phyloP scores from a whole-genome alignment of 2,888 invertebrate species.

The Hirtodrosophila duncani region DNA sequence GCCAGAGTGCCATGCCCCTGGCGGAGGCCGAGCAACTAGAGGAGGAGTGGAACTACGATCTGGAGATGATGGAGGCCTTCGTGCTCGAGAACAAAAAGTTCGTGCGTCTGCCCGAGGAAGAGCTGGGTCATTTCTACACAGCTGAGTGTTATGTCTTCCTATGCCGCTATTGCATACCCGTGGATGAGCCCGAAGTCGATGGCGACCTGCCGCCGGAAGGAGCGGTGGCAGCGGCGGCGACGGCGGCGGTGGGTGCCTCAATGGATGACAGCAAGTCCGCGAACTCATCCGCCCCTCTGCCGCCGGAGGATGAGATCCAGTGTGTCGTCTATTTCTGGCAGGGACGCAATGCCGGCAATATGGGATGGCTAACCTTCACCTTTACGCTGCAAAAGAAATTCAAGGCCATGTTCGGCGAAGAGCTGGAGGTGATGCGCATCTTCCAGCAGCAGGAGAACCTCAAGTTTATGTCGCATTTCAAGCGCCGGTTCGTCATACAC shows the following conservation, averaged over 20 bases:
- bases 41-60: conserved; percentile 98
- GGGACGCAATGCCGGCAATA: conserved; percentile 96
- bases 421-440: conserved; percentile 95
- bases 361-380: conserved; percentile 99
- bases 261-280: conserved; percentile 59
- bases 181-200: conserved; percentile 82
- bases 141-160: conserved; percentile 98
- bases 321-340: conserved; percentile 99
- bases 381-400: conserved; percentile 96
- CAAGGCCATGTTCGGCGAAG: conserved; percentile 91
- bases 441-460: conserved; percentile 99
- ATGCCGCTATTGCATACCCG: conserved; percentile 94
- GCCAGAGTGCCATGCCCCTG: conserved; percentile 92
- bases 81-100: conserved; percentile 98
- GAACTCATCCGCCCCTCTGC: too few relatives aligned
- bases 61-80: conserved; percentile 98
- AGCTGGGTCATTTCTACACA: conserved; percentile 93
- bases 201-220: too few relatives aligned
- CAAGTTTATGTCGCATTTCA: conserved; percentile 98
- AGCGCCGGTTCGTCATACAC: conserved; percentile 94
- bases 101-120: conserved; percentile 96
- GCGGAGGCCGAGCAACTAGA: conserved; percentile 92
- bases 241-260: conserved; percentile 3
- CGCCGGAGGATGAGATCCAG: conserved; percentile 82
- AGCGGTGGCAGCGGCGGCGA: neutral